phyloP scores from a whole-genome alignment of 1,140 invertebrate genomes.

The Drosophila trapezifrons region DNA sequence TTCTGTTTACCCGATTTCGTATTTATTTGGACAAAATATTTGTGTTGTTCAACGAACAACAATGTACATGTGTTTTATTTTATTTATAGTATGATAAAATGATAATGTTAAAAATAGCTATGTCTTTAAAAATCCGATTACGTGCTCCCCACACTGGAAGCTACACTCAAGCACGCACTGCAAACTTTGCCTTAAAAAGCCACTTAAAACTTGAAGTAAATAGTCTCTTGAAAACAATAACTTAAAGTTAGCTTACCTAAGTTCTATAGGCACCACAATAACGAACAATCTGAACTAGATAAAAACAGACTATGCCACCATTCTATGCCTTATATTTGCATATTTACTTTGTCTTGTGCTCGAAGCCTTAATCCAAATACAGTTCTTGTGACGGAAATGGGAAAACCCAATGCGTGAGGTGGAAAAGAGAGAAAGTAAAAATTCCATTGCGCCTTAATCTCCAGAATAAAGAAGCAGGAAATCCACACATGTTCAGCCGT shows the following conservation, averaged over 20 bases:
- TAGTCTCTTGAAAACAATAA: background rate
- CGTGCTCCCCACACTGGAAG: no score
- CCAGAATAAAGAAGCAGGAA: slow-evolving; percentile 46
- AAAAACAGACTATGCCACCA: slow-evolving; percentile 26
- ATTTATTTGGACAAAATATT: slow-evolving; percentile 5
- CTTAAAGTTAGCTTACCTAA: background rate
- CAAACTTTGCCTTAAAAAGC: background rate
- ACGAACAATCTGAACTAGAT: background rate
- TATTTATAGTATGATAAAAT: background rate
- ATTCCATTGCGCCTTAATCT: slow-evolving; percentile 14
- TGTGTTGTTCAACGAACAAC: background rate
- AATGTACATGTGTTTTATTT: background rate
- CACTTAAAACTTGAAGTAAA: background rate
- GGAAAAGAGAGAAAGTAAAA: background rate
- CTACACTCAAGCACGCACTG: no score
- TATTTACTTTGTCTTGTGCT: background rate
- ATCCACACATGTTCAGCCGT: slow-evolving; percentile 2
- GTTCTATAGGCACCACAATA: background rate
- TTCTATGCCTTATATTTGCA: background rate
- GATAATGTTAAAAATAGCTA: background rate
- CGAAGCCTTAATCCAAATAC: slow-evolving; percentile 7
- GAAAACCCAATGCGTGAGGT: slow-evolving; percentile 15
- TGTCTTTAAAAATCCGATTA: background rate
- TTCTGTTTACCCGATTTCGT: slow-evolving; percentile 2
- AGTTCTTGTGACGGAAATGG: slow-evolving; percentile 41